Evolutionary conservation across 2,113 vertebrate genomes (phyloP).

Genomic region (Pungitius pungitius): DNA sequence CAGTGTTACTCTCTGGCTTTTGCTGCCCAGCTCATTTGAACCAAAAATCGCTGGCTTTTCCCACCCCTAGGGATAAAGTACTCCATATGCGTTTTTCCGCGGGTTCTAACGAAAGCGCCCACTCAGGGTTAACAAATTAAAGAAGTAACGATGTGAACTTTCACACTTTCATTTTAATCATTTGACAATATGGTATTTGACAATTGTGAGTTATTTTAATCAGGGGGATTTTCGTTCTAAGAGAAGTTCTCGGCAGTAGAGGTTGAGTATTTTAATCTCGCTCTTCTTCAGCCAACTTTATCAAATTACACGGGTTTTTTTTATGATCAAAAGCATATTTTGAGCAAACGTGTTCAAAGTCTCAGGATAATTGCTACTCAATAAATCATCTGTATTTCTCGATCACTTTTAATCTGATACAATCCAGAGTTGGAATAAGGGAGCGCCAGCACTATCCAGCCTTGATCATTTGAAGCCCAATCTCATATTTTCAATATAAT

Average conservation of each 20-base stretch:
- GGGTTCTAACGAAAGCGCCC: no score
- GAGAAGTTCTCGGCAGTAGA: neutral
- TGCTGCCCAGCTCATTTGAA: neutral
- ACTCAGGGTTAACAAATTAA: no score
- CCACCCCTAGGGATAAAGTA: neutral
- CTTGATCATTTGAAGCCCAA: neutral
- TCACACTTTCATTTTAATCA: neutral
- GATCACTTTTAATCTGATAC: conserved; percentile 5
- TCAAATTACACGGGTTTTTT: conserved; percentile 10
- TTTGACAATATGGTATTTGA: neutral
- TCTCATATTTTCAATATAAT: neutral
- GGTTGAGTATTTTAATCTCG: neutral
- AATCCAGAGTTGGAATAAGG: neutral
- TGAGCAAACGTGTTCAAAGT: no score
- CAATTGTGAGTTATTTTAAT: no score
- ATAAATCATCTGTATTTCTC: conserved; percentile 2
- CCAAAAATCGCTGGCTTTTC: neutral
- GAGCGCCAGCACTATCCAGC: conserved; percentile 3
- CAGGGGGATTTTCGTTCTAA: neutral
- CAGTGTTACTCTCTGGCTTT: conserved; percentile 3
- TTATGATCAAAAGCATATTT: neutral
- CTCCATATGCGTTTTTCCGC: no score
- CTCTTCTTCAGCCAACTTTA: neutral
- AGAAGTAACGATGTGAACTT: no score
- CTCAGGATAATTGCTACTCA: neutral